Percentiles rank a stretch among this genome's conserved stretches.
Evolutionary conservation across 2,113 vertebrate species (phyloP).

Genomic region (Porphyrio hochstetteri): DNA sequence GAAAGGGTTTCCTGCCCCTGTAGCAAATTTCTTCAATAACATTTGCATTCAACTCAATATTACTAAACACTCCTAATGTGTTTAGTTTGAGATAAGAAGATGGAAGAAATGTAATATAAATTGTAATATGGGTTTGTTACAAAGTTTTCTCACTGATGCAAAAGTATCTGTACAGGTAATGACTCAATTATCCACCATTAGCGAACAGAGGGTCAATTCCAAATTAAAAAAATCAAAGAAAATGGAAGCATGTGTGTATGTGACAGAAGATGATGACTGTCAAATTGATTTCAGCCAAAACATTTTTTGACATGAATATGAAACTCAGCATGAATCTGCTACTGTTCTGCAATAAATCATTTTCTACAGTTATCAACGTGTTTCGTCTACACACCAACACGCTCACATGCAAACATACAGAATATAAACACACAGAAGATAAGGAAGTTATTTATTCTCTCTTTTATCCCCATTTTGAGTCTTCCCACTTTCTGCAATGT

Average conservation of each 20-base stretch:
- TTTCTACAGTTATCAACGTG: background rate
- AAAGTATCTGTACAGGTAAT: conserved; percentile 36
- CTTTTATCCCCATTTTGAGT: background rate
- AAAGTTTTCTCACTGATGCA: conserved; percentile 40
- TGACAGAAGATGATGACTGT: conserved; percentile 6
- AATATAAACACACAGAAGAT: background rate
- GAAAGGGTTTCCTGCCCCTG: conserved; percentile 25
- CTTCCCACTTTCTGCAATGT: background rate
- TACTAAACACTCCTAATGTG: conserved; percentile 26
- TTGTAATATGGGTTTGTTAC: conserved; percentile 44
- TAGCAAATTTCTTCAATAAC: conserved; percentile 31
- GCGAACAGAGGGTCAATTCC: conserved; percentile 39
- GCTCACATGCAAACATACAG: background rate
- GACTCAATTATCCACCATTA: conserved; percentile 21
- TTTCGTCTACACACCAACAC: conserved; percentile 15
- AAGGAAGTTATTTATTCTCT: background rate
- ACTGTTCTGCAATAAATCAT: conserved; percentile 48
- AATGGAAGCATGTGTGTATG: background rate
- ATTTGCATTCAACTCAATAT: conserved; percentile 47
- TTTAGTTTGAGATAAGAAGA: conserved; percentile 41
- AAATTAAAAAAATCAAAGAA: background rate
- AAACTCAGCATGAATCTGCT: conserved; percentile 41
- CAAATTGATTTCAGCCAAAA: conserved; percentile 58
- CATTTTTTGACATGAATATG: conserved; percentile 55
- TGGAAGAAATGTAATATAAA: conserved; percentile 50